A percentile compares a stretch with the other conserved stretches of the same genome.
phyloP scores from a whole-genome alignment of 2,797 vertebrate species.

The Lophius americanus region DNA sequence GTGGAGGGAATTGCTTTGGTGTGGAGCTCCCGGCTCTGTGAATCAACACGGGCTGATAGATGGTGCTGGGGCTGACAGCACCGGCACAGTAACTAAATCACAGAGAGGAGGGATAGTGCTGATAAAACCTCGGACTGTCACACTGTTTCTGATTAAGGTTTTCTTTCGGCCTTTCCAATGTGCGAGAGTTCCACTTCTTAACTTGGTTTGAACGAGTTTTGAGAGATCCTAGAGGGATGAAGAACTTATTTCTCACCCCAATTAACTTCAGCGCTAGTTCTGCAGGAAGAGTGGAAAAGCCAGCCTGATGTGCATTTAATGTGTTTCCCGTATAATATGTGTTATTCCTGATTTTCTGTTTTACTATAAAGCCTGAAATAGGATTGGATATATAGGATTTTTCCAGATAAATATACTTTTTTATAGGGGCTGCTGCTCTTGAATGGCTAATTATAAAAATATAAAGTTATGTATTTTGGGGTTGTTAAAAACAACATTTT shows the following conservation, averaged over 20 bases:
- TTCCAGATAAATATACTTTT: background rate
- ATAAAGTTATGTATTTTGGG: conserved; percentile 1
- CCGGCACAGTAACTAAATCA: conserved; percentile 72
- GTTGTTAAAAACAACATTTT: conserved; percentile 4
- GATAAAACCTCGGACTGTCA: conserved; percentile 71
- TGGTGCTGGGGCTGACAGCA: conserved; percentile 57
- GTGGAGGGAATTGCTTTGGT: conserved; percentile 53
- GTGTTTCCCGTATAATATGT: background rate
- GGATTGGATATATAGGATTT: no score
- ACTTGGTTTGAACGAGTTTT: conserved; percentile 40
- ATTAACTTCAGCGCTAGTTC: conserved; percentile 30
- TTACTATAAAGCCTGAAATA: background rate
- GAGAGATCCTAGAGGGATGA: conserved; percentile 22
- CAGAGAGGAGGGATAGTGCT: conserved; percentile 40
- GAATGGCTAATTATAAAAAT: conserved; percentile 8
- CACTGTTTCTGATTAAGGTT: conserved; percentile 62
- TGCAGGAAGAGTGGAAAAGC: background rate
- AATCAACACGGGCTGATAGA: conserved; percentile 70
- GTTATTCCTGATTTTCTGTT: background rate
- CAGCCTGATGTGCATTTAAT: conserved; percentile 6
- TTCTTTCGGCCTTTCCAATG: conserved; percentile 32
- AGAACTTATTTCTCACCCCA: conserved; percentile 23
- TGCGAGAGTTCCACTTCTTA: conserved; percentile 48
- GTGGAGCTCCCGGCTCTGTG: conserved; percentile 46
- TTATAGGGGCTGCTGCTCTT: background rate